Conservation (phyloP, 2,797 vertebrate species). For the Bufotes viridis region DNA sequence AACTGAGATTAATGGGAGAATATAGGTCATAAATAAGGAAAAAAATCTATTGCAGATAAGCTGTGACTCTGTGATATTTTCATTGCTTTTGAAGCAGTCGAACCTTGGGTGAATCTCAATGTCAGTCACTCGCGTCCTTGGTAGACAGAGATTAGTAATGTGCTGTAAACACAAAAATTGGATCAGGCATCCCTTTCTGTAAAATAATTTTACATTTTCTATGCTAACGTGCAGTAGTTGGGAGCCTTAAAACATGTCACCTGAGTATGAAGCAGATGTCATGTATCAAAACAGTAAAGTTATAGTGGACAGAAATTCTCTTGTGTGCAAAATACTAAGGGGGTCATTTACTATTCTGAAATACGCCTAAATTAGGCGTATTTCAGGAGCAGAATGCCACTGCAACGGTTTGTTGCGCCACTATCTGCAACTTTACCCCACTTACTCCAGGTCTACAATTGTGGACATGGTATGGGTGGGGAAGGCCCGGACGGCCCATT, state of each 20-base stretch:
- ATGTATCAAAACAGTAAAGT: not conserved
- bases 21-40: slow-evolving; percentile 47
- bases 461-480: too few relatives aligned
- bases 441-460: too few relatives aligned
- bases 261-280: not conserved
- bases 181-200: slow-evolving; percentile 15
- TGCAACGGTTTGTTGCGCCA: too few relatives aligned
- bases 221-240: not conserved
- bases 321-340: too few relatives aligned
- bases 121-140: slow-evolving; percentile 34
- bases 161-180: slow-evolving; percentile 30
- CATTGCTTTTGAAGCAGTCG: slow-evolving; percentile 28
- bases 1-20: slow-evolving; percentile 35
- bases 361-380: too few relatives aligned
- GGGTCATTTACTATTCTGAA: too few relatives aligned
- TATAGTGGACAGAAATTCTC: not conserved
- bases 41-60: slow-evolving; percentile 40
- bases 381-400: too few relatives aligned
- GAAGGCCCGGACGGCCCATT: too few relatives aligned
- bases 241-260: not conserved
- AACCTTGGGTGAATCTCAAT: slow-evolving; percentile 38
- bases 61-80: slow-evolving; percentile 47
- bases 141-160: slow-evolving; percentile 26
- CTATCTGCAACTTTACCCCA: too few relatives aligned
- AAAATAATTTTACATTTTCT: slow-evolving; percentile 6